These are phyloP conservation scores for Villa cingulata DNA, from an alignment of 2,888 invertebrate genomes.

Conservation along the genomic window DNA sequence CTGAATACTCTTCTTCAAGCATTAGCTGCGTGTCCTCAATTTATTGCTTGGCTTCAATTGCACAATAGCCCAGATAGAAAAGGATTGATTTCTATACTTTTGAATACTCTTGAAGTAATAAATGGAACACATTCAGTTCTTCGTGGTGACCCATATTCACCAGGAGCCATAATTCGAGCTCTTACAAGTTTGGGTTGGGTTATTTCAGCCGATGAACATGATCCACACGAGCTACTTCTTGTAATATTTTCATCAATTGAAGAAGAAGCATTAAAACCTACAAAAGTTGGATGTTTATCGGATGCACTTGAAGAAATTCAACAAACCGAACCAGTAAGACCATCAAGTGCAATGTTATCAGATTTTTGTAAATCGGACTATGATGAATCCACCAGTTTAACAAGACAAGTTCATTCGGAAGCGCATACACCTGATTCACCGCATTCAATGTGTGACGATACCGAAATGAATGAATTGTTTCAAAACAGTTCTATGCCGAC, in stretches of 20 bases:
- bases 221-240: slow-evolving; percentile 87
- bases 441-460: slow-evolving; percentile 32
- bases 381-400: slow-evolving; percentile 32
- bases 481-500: slow-evolving; percentile 20
- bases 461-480: slow-evolving; percentile 16
- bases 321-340: slow-evolving; percentile 40
- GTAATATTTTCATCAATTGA: slow-evolving; percentile 80
- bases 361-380: slow-evolving; percentile 35
- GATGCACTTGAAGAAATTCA: slow-evolving; percentile 49
- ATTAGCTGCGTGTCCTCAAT: slow-evolving; percentile 72
- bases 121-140: slow-evolving; percentile 58
- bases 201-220: slow-evolving; percentile 80
- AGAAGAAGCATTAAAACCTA: slow-evolving; percentile 51
- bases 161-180: slow-evolving; percentile 57
- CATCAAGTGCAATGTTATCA: slow-evolving; percentile 38
- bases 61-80: slow-evolving; percentile 47
- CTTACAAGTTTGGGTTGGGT: slow-evolving; percentile 67
- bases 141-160: slow-evolving; percentile 44
- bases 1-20: slow-evolving; percentile 84
- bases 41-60: slow-evolving; percentile 67
- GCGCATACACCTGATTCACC: slow-evolving; percentile 37
- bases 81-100: slow-evolving; percentile 58
- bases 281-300: slow-evolving; percentile 50
- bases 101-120: slow-evolving; percentile 61
- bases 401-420: slow-evolving; percentile 32